phyloP scores from a whole-genome alignment of 1,140 invertebrate genomes.

The Drosophila tsacasi region DNA sequence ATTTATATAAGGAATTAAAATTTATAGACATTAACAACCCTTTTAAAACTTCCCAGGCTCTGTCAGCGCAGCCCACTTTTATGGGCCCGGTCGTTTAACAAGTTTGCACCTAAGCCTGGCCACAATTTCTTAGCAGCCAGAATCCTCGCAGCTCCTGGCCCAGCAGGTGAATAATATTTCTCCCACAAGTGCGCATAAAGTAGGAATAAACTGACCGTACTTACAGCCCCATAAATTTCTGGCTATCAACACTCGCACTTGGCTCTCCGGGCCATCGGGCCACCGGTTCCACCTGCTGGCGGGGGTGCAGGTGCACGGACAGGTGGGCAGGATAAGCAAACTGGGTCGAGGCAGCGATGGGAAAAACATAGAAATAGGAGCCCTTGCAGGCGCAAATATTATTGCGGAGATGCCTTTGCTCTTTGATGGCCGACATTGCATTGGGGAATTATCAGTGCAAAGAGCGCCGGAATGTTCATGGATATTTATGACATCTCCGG shows the following conservation, averaged over 20 bases:
- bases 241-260: conserved; percentile 44
- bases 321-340: conserved; percentile 32
- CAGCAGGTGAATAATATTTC: conserved; percentile 48
- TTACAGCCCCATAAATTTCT: conserved; percentile 47
- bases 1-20: neutral
- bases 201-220: conserved; percentile 50
- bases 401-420: conserved; percentile 8
- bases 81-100: conserved; percentile 5
- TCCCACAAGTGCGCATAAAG: conserved; percentile 37
- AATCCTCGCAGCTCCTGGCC: conserved; percentile 5
- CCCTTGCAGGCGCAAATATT: conserved; percentile 28
- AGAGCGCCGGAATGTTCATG: conserved; percentile 21
- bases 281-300: neutral
- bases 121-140: conserved; percentile 24
- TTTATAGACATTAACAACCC: neutral
- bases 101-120: conserved; percentile 9
- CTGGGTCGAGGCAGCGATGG: conserved; percentile 16
- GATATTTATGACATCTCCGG: conserved; percentile 34
- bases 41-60: neutral
- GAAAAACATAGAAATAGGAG: conserved; percentile 28
- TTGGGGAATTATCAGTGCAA: conserved; percentile 41
- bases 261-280: conserved; percentile 5
- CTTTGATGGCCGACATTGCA: conserved; percentile 24
- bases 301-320: conserved; percentile 1
- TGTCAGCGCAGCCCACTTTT: neutral